Conservation (phyloP, 2,113 vertebrate species). For the Sceloporus tristichus region DNA sequence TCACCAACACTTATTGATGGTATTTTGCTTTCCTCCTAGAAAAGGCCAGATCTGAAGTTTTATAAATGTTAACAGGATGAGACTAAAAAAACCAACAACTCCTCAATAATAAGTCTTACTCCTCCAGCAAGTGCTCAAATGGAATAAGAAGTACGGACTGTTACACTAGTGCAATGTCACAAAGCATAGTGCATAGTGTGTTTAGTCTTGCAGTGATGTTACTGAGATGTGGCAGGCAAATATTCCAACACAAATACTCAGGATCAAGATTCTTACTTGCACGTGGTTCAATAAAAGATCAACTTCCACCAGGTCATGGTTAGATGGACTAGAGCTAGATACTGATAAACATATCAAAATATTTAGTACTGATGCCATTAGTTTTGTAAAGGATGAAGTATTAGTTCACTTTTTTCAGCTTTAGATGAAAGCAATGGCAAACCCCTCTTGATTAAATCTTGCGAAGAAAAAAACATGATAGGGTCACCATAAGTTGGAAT, state of each 20-base stretch:
- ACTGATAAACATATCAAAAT: background rate
- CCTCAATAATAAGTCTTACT: background rate
- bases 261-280: background rate
- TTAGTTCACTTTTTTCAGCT: too few relatives aligned
- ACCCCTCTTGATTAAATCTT: too few relatives aligned
- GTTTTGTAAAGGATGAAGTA: too few relatives aligned
- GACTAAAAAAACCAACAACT: background rate
- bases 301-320: background rate
- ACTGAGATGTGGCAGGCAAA: background rate
- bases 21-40: background rate
- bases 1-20: constrained; percentile 4
- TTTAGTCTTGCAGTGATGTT: background rate
- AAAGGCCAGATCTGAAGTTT: background rate
- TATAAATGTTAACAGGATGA: background rate
- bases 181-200: background rate
- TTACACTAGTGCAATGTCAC: constrained; percentile 9
- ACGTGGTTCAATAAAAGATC: background rate
- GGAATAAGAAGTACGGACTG: background rate
- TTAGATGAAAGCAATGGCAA: too few relatives aligned
- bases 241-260: background rate
- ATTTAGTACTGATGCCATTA: background rate
- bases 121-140: background rate
- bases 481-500: too few relatives aligned
- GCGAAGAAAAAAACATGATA: too few relatives aligned
- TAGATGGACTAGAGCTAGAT: background rate